phyloP scores from a whole-genome alignment of 2,113 vertebrate species.

The Thunnus maccoyii region DNA sequence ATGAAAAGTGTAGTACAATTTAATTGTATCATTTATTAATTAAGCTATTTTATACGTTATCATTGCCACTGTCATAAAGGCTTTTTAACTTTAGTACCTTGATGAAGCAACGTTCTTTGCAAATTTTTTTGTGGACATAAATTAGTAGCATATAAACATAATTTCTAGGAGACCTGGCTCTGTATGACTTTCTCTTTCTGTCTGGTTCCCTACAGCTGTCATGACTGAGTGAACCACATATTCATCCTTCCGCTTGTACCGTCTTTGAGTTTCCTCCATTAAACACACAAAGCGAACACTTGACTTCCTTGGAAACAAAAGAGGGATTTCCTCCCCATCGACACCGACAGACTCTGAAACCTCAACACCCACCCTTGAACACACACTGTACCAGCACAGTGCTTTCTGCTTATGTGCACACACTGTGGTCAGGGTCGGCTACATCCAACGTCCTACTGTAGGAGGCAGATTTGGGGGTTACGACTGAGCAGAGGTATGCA shows the following conservation, averaged over 20 bases:
- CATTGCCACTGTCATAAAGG: too few species aligned
- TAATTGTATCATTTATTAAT: too few species aligned
- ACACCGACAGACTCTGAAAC: constrained; percentile 18
- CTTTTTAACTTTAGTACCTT: too few species aligned
- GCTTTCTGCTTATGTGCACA: not conserved
- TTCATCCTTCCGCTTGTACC: constrained; percentile 46
- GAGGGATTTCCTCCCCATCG: constrained; percentile 73
- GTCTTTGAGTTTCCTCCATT: constrained; percentile 36
- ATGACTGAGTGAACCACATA: constrained; percentile 24
- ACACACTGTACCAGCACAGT: not conserved
- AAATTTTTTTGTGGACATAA: too few species aligned
- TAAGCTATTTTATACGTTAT: too few species aligned
- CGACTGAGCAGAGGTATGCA: constrained; percentile 26
- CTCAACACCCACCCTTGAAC: constrained; percentile 19
- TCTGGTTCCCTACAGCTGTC: constrained; percentile 39
- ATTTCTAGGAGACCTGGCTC: not conserved
- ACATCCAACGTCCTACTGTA: not conserved
- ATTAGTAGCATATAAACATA: not conserved
- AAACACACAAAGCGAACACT: constrained; percentile 31
- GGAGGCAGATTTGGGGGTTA: constrained; percentile 34
- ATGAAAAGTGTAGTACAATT: too few species aligned
- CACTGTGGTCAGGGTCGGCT: not conserved
- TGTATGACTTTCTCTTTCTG: constrained; percentile 29
- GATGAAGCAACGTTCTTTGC: too few species aligned
- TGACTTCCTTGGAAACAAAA: constrained; percentile 76